A percentile compares a stretch with the other conserved stretches of the same genome.
Evolutionary conservation across 1,140 invertebrate species (phyloP).

Genomic region (Drosophila rufa): DNA sequence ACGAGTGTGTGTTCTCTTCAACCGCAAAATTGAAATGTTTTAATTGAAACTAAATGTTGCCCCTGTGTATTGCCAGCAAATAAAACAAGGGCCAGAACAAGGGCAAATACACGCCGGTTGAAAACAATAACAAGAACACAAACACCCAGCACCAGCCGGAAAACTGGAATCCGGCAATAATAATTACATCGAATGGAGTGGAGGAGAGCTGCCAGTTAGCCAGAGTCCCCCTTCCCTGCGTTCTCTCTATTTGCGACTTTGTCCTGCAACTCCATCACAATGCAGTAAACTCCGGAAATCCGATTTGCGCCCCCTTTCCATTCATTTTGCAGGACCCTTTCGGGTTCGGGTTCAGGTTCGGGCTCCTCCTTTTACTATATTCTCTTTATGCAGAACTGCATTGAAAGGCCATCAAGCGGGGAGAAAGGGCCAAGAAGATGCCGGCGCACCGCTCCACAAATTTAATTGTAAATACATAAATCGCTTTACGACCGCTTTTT

Average conservation of each 20-base stretch:
- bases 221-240: constrained; percentile 6
- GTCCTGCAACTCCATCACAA: constrained; percentile 49
- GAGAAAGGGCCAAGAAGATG: neutral
- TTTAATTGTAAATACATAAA: constrained; percentile 35
- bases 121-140: constrained; percentile 44
- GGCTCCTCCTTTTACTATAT: constrained; percentile 2
- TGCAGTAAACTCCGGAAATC: constrained; percentile 49
- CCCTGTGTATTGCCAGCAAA: constrained; percentile 72
- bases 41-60: constrained; percentile 80
- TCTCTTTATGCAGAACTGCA: constrained; percentile 30
- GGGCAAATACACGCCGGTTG: constrained; percentile 36
- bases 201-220: neutral
- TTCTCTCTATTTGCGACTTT: constrained; percentile 35
- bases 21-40: constrained; percentile 78
- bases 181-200: constrained; percentile 40
- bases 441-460: constrained; percentile 1
- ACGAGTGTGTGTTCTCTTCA: constrained; percentile 35
- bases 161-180: constrained; percentile 45
- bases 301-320: constrained; percentile 32
- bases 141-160: constrained; percentile 37
- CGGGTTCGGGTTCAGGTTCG: neutral
- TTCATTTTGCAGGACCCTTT: constrained; percentile 20
- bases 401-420: constrained; percentile 20
- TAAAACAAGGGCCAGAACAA: constrained; percentile 57
- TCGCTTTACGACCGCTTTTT: constrained; percentile 40